Percentiles rank a stretch among this genome's conserved stretches.
phyloP scores from a whole-genome alignment of 2,888 invertebrate species.

The Isotomurus palustris region DNA sequence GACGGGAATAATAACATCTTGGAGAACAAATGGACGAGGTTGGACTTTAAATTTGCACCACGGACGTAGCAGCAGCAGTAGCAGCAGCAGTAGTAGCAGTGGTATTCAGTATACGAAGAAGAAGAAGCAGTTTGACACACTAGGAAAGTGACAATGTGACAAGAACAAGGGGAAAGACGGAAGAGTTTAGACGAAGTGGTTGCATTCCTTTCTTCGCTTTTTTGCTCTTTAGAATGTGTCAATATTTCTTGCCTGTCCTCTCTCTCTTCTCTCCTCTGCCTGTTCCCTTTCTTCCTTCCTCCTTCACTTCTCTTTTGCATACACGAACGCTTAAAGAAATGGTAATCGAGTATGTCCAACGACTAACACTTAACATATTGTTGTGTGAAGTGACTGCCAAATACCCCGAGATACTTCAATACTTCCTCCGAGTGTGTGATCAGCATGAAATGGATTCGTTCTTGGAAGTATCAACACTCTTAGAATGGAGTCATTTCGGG shows the following conservation, averaged over 20 bases:
- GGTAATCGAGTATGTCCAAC: too few species aligned
- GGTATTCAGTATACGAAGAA: background rate
- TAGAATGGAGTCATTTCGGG: too few species aligned
- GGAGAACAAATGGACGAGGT: slow-evolving; percentile 32
- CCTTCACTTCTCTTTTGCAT: background rate
- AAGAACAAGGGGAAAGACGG: background rate
- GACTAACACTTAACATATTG: too few species aligned
- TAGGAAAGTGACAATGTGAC: background rate
- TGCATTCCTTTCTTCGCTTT: background rate
- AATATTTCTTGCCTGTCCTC: background rate
- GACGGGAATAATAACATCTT: slow-evolving; percentile 37
- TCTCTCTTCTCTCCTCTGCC: background rate
- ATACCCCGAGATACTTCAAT: too few species aligned
- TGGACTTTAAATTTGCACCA: slow-evolving; percentile 34
- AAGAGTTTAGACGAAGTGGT: background rate
- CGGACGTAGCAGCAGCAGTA: background rate
- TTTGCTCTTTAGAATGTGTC: background rate
- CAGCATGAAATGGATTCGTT: too few species aligned
- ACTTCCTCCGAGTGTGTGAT: too few species aligned
- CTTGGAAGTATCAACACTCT: too few species aligned
- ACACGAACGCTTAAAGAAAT: too few species aligned
- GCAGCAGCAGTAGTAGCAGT: background rate
- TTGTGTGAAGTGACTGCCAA: too few species aligned
- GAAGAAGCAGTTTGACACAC: background rate
- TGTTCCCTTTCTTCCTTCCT: background rate